Evolutionary conservation across 2,113 vertebrate genomes (phyloP), one percentile per base, ranked within the genome.

Genomic region (Sarotherodon lohbergeri): DNA sequence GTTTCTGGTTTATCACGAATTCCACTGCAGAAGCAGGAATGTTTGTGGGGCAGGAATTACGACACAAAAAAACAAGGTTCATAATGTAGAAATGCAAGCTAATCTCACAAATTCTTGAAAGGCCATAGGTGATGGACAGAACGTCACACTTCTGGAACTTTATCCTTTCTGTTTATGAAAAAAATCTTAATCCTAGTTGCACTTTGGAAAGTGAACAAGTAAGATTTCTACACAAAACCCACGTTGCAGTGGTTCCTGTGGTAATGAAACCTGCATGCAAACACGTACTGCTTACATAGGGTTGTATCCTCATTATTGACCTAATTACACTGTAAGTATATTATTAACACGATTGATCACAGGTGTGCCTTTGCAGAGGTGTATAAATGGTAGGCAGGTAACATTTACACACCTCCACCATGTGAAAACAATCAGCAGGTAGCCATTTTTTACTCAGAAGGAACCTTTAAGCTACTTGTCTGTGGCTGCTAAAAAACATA

Each of bases 271-370:
- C 66, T 29, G 73, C 39, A 56, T 57, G 43, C 87, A 68, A 87
- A 90, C 84, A 91, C 39, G 80, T 79, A 61, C 59, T 86, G 88
- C 88, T 87, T 91, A 82, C 82, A 87, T 83, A 63, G 63, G 34
- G 73, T 87, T 32, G 66, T 81, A 80, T 48, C 84, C 39, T 88
- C 86, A 73, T 89, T 88, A 85, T 32, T 81, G 81, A 48, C 32
- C 80, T 91, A 59, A 93, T 90, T 84, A 83, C 27, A 27, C 27
- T 39, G 13, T 87, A 88, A 85, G 88, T 73, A 76, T 41, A 48
- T 88, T 88, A 86, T 88, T 91, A 86, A 66, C 76, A 61, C 5
- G 56, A 32, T 9, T 17, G 59, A 61, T 78, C 16, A 55, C 80
- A 89, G 81, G 81, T 92, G 84, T 46, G 54, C 16, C 4, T 24